Conservation (phyloP, 2,113 vertebrate genomes). For the Pipra filicauda region DNA sequence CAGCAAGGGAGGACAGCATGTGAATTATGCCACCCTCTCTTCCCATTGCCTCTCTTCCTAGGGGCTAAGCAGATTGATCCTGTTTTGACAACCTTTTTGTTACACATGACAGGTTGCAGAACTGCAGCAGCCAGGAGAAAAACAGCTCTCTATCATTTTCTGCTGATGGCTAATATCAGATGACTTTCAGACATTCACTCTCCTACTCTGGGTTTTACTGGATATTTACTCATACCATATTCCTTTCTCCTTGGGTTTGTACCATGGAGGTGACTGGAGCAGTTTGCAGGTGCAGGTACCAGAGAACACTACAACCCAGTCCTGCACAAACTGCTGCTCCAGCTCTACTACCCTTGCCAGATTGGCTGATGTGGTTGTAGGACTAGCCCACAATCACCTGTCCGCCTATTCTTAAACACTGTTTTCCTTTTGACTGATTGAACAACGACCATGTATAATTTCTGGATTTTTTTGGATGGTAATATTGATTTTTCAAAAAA, state of each 20-base stretch:
- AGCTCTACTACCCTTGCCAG: neutral
- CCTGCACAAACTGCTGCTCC: neutral
- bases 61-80: neutral
- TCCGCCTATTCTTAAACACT: neutral
- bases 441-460: neutral
- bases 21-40: neutral
- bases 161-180: neutral
- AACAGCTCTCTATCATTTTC: neutral
- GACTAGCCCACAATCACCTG: neutral
- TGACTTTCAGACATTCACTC: neutral
- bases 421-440: neutral
- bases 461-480: neutral
- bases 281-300: neutral
- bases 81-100: neutral
- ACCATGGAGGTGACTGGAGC: rapidly evolving
- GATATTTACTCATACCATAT: neutral
- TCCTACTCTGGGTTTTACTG: neutral
- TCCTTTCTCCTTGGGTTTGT: neutral
- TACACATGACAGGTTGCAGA: neutral
- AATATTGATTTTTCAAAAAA: neutral
- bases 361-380: neutral
- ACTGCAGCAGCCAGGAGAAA: neutral
- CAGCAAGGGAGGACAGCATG: neutral
- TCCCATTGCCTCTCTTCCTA: neutral
- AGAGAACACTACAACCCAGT: neutral